Evolutionary conservation across 2,797 vertebrate genomes (phyloP), one percentile per base, ranked within the genome.

Genomic region (Staurois parvus): DNA sequence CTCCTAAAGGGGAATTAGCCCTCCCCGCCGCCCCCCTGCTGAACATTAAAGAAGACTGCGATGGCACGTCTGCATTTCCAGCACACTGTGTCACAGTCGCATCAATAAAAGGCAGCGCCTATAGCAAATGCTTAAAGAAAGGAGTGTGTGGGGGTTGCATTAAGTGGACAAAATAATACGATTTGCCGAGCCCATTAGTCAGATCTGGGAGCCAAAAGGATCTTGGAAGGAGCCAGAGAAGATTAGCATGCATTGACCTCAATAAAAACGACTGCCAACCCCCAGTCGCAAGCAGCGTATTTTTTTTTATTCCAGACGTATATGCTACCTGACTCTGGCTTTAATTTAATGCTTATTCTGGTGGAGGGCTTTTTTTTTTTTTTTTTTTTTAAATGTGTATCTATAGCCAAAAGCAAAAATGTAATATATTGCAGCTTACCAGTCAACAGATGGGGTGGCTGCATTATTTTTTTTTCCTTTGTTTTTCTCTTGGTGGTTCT

Each of bases 1-100:
- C 77, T 70, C 24, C 26, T 80, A 56, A 80, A 70, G 40, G 17
- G 78, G 11, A 26, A 26, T 11, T 48, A 26, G 67, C 66, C 78
- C 26, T 3, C 7, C 28, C 76, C 64, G 21, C 76, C 62, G 42
- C 62, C 76, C 76, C 77, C 64, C 52, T 24, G 21, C 52, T 24
- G 64, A 66, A 66, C 28, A 26, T 66, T 66, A 66, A 29, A 66
- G 26, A 37, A 4, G 12, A 24, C 78, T 80, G 17, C 21, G 9
- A 24, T 56, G 32, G 66, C 78, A 70, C 45, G 78, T 80, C 28
- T 68, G 59, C 59, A 68, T 79, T 68, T 70, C 26, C 78, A 70
- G 78, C 42, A 68, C 40, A 4, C 29, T 4, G 42, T 48, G 21
- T 56, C 68, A 52, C 24, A 4, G 64, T 28, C 64, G 28, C 64